Base-by-base conservation (phyloP, 2,888 invertebrate species). In the Netelia fuscicornis region DNA sequence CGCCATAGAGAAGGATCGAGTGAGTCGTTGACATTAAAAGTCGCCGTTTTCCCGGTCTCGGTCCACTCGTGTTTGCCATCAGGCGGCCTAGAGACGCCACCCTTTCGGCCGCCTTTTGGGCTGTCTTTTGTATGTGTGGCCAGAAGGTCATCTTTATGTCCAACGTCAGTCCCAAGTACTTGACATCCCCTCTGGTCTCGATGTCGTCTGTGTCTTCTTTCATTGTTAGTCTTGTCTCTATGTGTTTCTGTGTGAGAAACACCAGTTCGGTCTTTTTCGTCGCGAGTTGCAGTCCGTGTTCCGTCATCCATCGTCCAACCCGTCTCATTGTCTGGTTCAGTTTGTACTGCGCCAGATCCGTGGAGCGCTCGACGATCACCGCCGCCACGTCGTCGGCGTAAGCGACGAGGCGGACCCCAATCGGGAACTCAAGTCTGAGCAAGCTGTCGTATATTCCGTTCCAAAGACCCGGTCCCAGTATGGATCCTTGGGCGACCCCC, bases 201-300 rank as follows among this genome's bases (percentile, higher is more conserved):
- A 17, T 17, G 0, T 17, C 17, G 17, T 17, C 17, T 17, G 17
- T 17, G 17, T 17, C 17, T 17, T 0, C 17, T 17, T 17, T 17
- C 17, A 17, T 17, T 17, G 17, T 17, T 17, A 0, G 17, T 17
- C 17, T 17, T 17, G 17, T 17, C 17, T 17, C 17, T 17, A 17
- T 17, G 0, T 0, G 17, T 17, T 17, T 17, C 17, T 0, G 17
- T 17, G 17, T 17, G 17, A 87, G 72, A 13, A 87, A 74, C 2
- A 83, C 54, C 10, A 86, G 67, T 71, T 88, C 87, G n/a, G 86
- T 87, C 77, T 88, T 89, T 9, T 81, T 71, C 2, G 80, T 71
- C 1, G 88, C 87, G 20, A 87, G 70, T 44, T 85, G 52, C 44
- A 82, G 77, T 56, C 68, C 81, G 71, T 17, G 17, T 17, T 17